Conservation (phyloP, 2,113 vertebrate species). For the Sturnira hondurensis region DNA sequence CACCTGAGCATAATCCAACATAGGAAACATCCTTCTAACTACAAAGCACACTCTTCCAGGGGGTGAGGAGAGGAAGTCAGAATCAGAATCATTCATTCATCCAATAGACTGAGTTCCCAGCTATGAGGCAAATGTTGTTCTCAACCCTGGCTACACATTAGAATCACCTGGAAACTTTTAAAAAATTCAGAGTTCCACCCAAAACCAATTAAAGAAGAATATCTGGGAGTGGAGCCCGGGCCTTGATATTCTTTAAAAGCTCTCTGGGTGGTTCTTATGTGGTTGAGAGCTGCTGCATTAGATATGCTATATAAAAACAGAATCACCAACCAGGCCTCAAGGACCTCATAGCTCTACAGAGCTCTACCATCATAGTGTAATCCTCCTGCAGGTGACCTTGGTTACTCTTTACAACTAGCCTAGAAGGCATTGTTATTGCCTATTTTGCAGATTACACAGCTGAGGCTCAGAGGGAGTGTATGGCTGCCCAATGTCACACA, state of each 20-base stretch:
- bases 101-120: neutral
- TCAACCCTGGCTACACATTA: neutral
- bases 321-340: neutral
- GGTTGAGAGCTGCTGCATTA: neutral
- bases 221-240: constrained; percentile 36
- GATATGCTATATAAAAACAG: neutral
- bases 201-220: constrained; percentile 21
- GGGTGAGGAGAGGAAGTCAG: neutral
- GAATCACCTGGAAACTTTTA: constrained; percentile 44
- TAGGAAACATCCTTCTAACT: neutral
- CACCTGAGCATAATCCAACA: constrained; percentile 13
- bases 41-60: neutral
- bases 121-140: neutral
- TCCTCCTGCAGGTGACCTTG: neutral
- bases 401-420: neutral
- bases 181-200: neutral
- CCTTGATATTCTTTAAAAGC: constrained; percentile 25
- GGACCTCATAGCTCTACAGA: neutral
- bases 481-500: neutral
- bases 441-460: neutral
- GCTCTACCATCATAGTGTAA: neutral
- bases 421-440: neutral
- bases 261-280: constrained; percentile 7
- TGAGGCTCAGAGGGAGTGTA: neutral
- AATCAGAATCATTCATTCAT: constrained; percentile 31